phyloP scores from a whole-genome alignment of 2,113 vertebrate genomes.

The Caretta caretta region DNA sequence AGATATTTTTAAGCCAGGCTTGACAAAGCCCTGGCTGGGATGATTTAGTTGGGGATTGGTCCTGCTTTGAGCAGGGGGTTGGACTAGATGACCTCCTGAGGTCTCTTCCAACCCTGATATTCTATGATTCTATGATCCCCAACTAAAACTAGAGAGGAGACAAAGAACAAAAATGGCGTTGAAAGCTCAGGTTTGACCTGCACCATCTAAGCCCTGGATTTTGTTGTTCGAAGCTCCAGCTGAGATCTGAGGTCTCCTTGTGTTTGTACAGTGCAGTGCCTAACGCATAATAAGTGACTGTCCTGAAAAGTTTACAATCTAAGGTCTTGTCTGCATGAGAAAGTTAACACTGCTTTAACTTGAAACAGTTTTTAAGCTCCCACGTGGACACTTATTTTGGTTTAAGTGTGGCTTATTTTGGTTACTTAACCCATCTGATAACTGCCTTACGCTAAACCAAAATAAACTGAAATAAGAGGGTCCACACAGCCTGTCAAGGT shows the following conservation, averaged over 20 bases:
- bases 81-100: too few species aligned
- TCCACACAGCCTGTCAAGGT: background rate
- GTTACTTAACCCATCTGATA: background rate
- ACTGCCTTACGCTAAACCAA: background rate
- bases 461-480: background rate
- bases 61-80: too few species aligned
- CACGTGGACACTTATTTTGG: background rate
- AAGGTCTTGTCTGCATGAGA: background rate
- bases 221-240: accelerated
- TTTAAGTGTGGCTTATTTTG: background rate
- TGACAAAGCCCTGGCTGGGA: too few species aligned
- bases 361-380: background rate
- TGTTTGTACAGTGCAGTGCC: background rate
- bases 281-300: background rate
- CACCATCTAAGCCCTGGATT: accelerated
- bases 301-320: background rate
- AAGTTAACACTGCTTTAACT: background rate
- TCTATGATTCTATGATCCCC: too few species aligned
- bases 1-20: too few species aligned
- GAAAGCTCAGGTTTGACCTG: accelerated
- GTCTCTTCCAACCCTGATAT: too few species aligned
- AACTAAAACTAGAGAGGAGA: background rate
- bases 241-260: background rate
- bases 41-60: too few species aligned
- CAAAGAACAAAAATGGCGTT: background rate